Percentiles rank a stretch among this genome's conserved stretches.
Conservation (phyloP, 2,113 vertebrate species). For the Lagenorhynchus albirostris region DNA sequence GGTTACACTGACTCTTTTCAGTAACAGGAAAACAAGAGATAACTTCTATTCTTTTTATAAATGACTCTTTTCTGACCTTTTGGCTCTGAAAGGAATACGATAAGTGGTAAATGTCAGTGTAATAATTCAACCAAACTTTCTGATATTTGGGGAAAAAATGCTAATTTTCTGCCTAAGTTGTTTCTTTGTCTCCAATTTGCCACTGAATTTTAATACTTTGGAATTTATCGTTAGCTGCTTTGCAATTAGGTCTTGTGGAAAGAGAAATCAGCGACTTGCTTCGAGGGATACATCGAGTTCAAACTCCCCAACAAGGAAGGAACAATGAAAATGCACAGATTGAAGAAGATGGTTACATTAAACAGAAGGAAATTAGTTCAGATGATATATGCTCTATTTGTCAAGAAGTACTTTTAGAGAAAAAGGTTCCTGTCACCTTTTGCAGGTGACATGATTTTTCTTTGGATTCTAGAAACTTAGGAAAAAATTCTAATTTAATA, state of each 20-base stretch:
- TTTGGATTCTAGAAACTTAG: background rate
- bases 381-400: constrained; percentile 85
- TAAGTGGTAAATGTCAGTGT: background rate
- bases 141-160: background rate
- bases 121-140: background rate
- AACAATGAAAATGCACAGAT: background rate
- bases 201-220: background rate
- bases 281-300: constrained; percentile 58
- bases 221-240: constrained; percentile 73
- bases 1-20: background rate
- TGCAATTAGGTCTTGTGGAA: constrained; percentile 82
- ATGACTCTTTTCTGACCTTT: background rate
- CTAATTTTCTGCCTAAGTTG: background rate
- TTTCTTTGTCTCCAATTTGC: background rate
- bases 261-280: constrained; percentile 82
- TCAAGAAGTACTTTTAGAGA: constrained; percentile 83
- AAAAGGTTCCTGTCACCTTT: constrained; percentile 79
- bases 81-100: background rate
- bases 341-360: constrained; percentile 58
- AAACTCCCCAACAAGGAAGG: background rate
- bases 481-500: background rate
- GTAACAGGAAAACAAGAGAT: background rate
- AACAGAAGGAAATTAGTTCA: constrained; percentile 72
- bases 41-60: background rate
- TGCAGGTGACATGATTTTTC: constrained; percentile 79